phyloP scores from a whole-genome alignment of 2,113 vertebrate species.

The Anguilla rostrata region DNA sequence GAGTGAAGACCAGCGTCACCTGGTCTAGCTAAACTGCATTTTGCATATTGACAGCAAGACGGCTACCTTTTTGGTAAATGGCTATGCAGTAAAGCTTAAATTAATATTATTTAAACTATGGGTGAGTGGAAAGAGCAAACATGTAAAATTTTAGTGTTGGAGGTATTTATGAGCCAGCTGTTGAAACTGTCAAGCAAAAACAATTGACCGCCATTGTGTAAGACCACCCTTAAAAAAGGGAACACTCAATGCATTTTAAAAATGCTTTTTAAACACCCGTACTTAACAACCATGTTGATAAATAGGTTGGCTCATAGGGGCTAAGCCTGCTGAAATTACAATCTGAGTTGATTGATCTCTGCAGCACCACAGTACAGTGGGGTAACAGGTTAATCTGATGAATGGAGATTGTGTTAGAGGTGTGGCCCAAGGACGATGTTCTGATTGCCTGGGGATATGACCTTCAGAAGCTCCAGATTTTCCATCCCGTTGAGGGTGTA shows the following conservation, averaged over 20 bases:
- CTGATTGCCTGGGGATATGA: conserved; percentile 58
- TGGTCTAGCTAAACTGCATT: neutral
- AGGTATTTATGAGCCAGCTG: conserved; percentile 39
- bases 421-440: conserved; percentile 65
- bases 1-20: conserved; percentile 58
- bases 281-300: conserved; percentile 55
- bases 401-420: conserved; percentile 68
- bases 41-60: conserved; percentile 10
- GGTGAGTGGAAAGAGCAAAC: conserved; percentile 5
- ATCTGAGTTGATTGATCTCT: conserved; percentile 67
- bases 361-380: conserved; percentile 47
- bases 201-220: conserved; percentile 43
- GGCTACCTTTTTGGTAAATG: conserved; percentile 18
- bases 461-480: conserved; percentile 56
- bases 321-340: conserved; percentile 65
- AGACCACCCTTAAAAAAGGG: conserved; percentile 34
- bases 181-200: conserved; percentile 52
- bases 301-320: conserved; percentile 47
- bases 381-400: conserved; percentile 65
- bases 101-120: conserved; percentile 24
- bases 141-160: neutral
- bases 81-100: conserved; percentile 19
- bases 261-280: conserved; percentile 58
- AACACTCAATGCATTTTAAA: conserved; percentile 49
- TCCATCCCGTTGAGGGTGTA: conserved; percentile 23